Evolutionary conservation across 2,888 invertebrate species (phyloP), one percentile per base, ranked within the genome.

Genomic region (Tuberolachnus salignus): DNA sequence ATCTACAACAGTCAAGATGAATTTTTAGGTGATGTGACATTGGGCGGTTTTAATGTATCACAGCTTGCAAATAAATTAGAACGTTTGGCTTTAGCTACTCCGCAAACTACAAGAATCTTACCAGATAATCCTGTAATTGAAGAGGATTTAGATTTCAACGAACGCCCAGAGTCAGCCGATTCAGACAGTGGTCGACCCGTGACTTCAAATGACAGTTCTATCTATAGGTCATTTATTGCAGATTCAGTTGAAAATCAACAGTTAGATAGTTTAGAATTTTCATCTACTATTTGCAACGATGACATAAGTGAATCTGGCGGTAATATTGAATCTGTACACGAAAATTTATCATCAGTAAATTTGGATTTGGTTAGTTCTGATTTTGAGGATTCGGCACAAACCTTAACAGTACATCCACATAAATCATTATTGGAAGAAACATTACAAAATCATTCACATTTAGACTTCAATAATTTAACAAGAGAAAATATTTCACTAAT

Each of bases 161-260:
- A 78, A 34, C 78, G 59, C n/a, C 67, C 78, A 34, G 78, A 69
- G 59, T 78, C 78, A 59, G 42, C 69, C n/a, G 78, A 78, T 78
- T 78, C 78, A 59, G 78, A 78, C 8, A 78, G 78, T 3, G 78
- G 78, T 34, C 69, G 67, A 42, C 78, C 78, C 49, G 49, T 78
- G 13, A 78, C 67, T 13, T 78, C 78, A 16, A 78, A 78, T 51
- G 64, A 78, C 42, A 78, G 78, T 59, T 78, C 78, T 34, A 61
- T 78, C 69, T 78, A 78, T 21, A 69, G 51, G 23, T 78, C 78
- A 59, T 78, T 78, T 69, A n/a, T 78, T 21, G 21, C 49, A 51
- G 78, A 78, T 57, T 67, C 57, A 61, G 78, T 78, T 49, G 78
- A 78, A 78, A 69, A 69, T n/a, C 78, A 69, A 78, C 67, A 78